Percentiles rank a stretch among this genome's conserved stretches.
Conservation (phyloP, 2,797 vertebrate genomes). For the Clamator glandarius region DNA sequence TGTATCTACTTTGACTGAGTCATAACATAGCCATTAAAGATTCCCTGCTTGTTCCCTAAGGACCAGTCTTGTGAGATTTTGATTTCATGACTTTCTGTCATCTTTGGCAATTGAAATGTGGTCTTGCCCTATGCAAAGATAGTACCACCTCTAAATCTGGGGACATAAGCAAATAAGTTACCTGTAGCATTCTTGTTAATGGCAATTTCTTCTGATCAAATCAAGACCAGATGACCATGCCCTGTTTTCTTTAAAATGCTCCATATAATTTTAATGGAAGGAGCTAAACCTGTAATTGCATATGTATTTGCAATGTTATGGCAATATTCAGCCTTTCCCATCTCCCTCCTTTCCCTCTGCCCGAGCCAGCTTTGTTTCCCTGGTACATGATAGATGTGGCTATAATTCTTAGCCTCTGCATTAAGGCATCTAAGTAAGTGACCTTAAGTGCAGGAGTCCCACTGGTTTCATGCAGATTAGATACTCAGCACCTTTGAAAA, state of each 20-base stretch:
- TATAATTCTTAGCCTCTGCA: neutral
- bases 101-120: neutral
- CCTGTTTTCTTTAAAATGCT: neutral
- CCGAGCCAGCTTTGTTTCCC: neutral
- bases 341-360: neutral
- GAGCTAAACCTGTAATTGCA: neutral
- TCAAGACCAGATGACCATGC: neutral
- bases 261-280: neutral
- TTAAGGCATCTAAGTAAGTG: neutral
- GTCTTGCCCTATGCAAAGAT: neutral
- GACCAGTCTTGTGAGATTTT: neutral
- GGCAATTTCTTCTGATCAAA: neutral
- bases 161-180: neutral
- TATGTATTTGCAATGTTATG: rapidly evolving
- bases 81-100: neutral
- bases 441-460: neutral
- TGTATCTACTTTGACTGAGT: neutral
- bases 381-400: neutral
- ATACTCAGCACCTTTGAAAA: neutral
- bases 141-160: neutral
- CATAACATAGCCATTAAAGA: neutral
- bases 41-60: neutral
- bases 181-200: neutral
- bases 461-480: neutral
- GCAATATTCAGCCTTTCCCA: neutral